Percentiles rank a stretch among this genome's conserved stretches.
Evolutionary conservation across 2,797 vertebrate genomes (phyloP).

Genomic region (Scolopax bukidnonensis): DNA sequence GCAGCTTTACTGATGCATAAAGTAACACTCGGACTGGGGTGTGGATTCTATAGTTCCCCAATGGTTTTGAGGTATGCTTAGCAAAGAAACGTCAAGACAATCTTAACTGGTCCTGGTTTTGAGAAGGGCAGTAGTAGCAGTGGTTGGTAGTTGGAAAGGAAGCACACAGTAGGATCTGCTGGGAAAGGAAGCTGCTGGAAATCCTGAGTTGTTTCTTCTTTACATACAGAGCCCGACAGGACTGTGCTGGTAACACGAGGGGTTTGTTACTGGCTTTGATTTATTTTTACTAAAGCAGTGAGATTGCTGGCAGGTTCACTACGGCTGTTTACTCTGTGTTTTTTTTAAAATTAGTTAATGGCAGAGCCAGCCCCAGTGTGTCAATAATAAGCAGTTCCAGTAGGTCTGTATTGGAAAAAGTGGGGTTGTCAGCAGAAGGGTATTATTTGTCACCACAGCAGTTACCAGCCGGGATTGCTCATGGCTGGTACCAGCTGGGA

Average conservation of each 20-base stretch:
- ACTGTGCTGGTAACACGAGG: neutral
- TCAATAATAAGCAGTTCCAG: conserved; percentile 57
- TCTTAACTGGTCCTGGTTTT: neutral
- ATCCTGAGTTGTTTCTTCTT: neutral
- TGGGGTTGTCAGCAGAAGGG: conserved; percentile 45
- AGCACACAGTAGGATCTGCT: neutral
- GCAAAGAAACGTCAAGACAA: neutral
- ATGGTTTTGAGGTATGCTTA: neutral
- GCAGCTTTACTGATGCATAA: neutral
- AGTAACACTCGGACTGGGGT: neutral
- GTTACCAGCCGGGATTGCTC: conserved; percentile 28
- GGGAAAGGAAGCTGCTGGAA: neutral
- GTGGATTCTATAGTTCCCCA: neutral
- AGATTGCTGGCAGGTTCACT: neutral
- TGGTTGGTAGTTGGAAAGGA: neutral
- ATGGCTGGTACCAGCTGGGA: conserved; percentile 42
- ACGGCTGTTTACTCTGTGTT: neutral
- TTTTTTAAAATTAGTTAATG: conserved; percentile 18
- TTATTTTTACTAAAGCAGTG: conserved; percentile 12
- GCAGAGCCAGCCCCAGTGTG: neutral
- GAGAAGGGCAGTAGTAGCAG: neutral
- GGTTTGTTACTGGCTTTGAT: conserved; percentile 13
- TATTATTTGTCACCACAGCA: conserved; percentile 57
- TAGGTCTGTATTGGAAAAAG: conserved; percentile 50
- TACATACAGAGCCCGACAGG: neutral